Conservation (phyloP, 2,113 vertebrate genomes). For the Cygnus buccinator region DNA sequence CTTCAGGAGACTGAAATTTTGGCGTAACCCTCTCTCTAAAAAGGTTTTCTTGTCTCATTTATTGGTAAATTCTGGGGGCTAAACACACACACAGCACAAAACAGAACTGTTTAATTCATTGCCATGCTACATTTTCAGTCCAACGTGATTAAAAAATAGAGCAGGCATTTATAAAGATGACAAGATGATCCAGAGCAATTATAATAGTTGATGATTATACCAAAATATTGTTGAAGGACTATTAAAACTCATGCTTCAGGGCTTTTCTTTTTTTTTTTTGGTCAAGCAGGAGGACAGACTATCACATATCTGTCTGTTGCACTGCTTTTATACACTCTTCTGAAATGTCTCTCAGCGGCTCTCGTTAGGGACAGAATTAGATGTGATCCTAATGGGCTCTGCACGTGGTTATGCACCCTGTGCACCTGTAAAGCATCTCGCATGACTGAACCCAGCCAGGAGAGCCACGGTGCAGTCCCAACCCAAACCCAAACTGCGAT, state of each 20-base stretch:
- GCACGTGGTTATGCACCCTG: not conserved
- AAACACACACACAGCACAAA: not conserved
- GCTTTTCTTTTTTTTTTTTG: not conserved
- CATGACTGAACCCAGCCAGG: fast-evolving
- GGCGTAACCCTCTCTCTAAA: not conserved
- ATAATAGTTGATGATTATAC: not conserved
- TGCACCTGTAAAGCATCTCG: not conserved
- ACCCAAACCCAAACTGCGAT: not conserved
- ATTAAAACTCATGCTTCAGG: not conserved
- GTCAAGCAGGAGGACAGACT: not conserved
- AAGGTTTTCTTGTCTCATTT: not conserved
- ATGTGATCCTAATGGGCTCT: not conserved
- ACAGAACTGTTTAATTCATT: not conserved
- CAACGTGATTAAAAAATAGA: not conserved
- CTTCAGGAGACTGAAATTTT: not conserved
- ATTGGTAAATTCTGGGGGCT: not conserved
- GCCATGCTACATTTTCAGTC: not conserved
- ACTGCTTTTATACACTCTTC: not conserved
- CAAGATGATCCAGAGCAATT: conserved; percentile 8
- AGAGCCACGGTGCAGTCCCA: not conserved
- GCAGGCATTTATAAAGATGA: not conserved
- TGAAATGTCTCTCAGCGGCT: not conserved
- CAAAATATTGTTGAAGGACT: not conserved
- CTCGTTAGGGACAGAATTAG: not conserved
- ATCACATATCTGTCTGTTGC: not conserved